Base-by-base conservation (phyloP, 2,797 vertebrate genomes). In the Microctenopoma stevenorrisi region DNA sequence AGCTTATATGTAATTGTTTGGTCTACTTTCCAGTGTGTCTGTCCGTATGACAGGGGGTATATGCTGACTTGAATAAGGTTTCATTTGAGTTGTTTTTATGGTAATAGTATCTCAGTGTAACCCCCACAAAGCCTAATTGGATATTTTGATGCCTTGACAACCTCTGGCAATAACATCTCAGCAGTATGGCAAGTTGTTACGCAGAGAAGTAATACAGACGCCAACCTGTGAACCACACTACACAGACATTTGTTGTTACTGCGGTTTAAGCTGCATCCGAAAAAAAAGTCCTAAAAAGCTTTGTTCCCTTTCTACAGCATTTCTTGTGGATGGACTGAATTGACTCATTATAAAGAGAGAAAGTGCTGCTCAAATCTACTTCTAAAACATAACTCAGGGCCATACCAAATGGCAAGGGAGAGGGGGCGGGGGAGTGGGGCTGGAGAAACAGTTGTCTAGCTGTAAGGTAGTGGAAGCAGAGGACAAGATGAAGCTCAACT, bases 391-490 rank as follows among this genome's bases (percentile, higher is more conserved):
- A 67, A 77, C 76, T 84, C 46, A 48, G 59, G 76, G 65, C 70
- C 47, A 16, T 54, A 30, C 50, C 73, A 74, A 82, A 84, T 79
- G 73, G 54, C 4, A n/a, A 76, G 69, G 76, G 72, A 67, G 52
- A 67, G 15, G 5, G 11, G n/a, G 5, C 43, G 60, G 55, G 33
- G 35, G 54, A 22, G 37, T 56, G 67, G 57, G 48, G 50, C 60
- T 37, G 47, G 47, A 70, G 72, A 46, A 60, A 70, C 67, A 72
- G 66, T 78, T 82, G 65, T 64, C 40, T 68, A 0, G 56, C 70
- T 85, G 51, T 51, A 43, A 81, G 76, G 82, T 76, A 25, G 57
- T 35, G 59, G 72, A 79, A 86, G 64, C 55, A 71, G 44, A 73
- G 68, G 60, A 73, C 68, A 64, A 64, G 61, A 82, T 71, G 73